Conservation (phyloP, 35 echinoderm and acorn worm species). For the Stichopus chloronotus region DNA sequence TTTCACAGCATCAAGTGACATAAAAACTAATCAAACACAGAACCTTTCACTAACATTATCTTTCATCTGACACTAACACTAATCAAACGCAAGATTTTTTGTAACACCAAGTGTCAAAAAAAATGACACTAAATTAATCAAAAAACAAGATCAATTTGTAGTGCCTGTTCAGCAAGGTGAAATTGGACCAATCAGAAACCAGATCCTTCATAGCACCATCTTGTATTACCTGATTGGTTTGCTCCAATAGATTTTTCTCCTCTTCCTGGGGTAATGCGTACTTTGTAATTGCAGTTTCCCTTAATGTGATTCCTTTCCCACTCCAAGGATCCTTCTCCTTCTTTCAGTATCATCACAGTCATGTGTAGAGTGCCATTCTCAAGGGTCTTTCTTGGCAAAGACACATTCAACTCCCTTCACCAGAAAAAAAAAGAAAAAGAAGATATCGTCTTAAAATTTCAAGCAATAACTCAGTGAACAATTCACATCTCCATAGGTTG, state of each 20-base stretch:
- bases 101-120: too few relatives aligned
- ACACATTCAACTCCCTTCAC: constrained; percentile 76
- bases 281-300: constrained; percentile 63
- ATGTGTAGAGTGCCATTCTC: constrained; percentile 79
- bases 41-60: too few relatives aligned
- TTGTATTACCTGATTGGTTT: constrained; percentile 50
- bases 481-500: too few relatives aligned
- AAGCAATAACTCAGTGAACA: neutral
- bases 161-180: too few relatives aligned
- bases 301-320: constrained; percentile 32
- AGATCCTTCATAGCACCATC: too few relatives aligned
- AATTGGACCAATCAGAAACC: too few relatives aligned
- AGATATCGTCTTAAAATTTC: neutral
- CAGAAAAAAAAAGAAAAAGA: neutral
- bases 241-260: constrained; percentile 70
- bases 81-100: too few relatives aligned
- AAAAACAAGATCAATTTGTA: too few relatives aligned
- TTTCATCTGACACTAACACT: too few relatives aligned
- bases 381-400: constrained; percentile 74
- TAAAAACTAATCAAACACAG: too few relatives aligned
- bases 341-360: constrained; percentile 55
- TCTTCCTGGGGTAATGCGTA: constrained; percentile 72
- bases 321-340: constrained; percentile 30
- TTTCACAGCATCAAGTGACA: too few relatives aligned
- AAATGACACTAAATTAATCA: too few relatives aligned